Evolutionary conservation across 2,797 vertebrate genomes (phyloP), one percentile per base, ranked within the genome.

Genomic region (Micrastur ruficollis): DNA sequence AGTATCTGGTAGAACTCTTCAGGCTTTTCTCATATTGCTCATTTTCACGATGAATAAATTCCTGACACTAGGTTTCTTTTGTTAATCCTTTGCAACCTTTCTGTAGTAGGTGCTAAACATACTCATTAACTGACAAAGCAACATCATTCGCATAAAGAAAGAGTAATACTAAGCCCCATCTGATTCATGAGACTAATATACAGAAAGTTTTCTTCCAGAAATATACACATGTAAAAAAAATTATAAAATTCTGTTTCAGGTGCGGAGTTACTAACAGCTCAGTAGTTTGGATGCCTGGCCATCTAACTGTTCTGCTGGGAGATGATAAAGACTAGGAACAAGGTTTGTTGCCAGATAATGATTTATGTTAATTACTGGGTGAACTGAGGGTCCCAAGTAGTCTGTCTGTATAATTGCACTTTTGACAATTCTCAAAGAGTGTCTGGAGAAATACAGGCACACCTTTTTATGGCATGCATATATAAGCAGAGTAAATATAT

Each of bases 331-430:
- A 31, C 23, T 8, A 79, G 49, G 52, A 84, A 81, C 47, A 76
- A 92, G 61, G 8, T 61, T 63, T 71, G 34, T 40, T 84, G 52
- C 61, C 72, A 76, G 63, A 67, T 93, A 73, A 81, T 40, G 61
- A 94, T 92, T 95, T 89, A 82, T 67, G 61, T 42, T 90, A 93
- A 94, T 95, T 94, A 87, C 34, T 42, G 53, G 74, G 74, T 90
- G 81, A 95, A 90, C 4, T 3, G 90, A 88, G 38, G 31, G 62
- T 94, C 85, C 55, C 58, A 75, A 32, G 46, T 11, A 85, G 67
- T n/a, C 78, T 93, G 11, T 75, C 86, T 71, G 52, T 91, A n/a
- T 82, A 96, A 90, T 4, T 85, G 67, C 38, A 90, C 90, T 93
- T 93, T 56, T 78, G 74, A 92, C 90, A 89, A 86, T 90, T 90